Percentiles rank a stretch among this genome's conserved stretches.
These are phyloP conservation scores for Crotalus tigris DNA, from an alignment of 2,113 vertebrate species.

Conservation along the genomic window DNA sequence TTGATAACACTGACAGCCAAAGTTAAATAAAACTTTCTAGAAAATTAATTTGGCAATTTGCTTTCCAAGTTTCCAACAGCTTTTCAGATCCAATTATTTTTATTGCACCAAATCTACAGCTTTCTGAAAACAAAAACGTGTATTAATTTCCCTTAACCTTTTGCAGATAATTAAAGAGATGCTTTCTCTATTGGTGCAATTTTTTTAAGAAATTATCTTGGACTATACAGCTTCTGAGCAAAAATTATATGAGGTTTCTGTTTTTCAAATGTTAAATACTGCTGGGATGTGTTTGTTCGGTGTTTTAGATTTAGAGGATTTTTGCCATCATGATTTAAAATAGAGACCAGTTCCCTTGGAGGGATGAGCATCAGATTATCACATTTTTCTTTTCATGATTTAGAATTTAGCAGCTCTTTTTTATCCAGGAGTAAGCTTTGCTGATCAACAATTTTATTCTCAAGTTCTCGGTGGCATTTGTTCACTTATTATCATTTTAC, in stretches of 20 bases:
- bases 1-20: neutral
- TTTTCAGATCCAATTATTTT: accelerated
- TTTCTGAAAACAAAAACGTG: neutral
- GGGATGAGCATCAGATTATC: neutral
- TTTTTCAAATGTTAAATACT: neutral
- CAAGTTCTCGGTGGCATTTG: neutral
- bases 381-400: neutral
- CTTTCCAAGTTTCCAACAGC: neutral
- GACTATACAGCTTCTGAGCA: neutral
- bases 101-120: neutral
- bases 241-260: neutral
- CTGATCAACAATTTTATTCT: neutral
- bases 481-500: neutral
- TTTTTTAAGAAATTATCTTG: neutral
- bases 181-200: neutral
- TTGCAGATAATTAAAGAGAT: neutral
- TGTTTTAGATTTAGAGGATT: neutral
- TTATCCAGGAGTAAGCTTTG: neutral
- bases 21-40: neutral
- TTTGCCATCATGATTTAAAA: neutral
- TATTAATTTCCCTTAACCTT: neutral
- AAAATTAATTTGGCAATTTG: conserved; percentile 22
- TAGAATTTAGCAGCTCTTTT: neutral
- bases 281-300: neutral
- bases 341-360: neutral